Base-by-base conservation (phyloP, 1,140 invertebrate genomes). In the Harpegnathos saltator region DNA sequence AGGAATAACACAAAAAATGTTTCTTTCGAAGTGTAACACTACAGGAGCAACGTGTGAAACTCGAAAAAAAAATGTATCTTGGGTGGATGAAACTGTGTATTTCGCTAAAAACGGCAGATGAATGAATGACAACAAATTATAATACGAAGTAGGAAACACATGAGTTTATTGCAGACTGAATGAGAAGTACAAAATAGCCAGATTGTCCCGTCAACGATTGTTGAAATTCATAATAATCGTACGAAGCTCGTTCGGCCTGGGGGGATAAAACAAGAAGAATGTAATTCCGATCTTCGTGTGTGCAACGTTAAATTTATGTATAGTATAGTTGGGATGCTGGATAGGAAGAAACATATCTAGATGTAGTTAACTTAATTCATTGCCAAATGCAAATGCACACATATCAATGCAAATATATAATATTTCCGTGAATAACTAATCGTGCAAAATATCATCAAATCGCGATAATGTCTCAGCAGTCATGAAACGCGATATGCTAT, bases 171-270 rank as follows among this genome's bases (percentile, higher is more conserved):
- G 75, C 24, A 88, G 75, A 86, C 48, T 78, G 71, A 62, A 56
- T 73, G 52, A 71, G 81, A 66, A 85, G 84, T 87, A 89, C 80
- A 89, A 87, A 91, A 89, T 66, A 86, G 56, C 24, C 83, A 87
- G 82, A 90, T 90, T 69, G 87, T 89, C 56, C 72, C 52, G 56
- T 89, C 82, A 91, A 87, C 71, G 72, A 65, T 83, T 88, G 54
- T 74, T 92, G 86, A 93, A 91, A 69, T 87, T 90, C 88, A 89
- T 90, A 90, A 92, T 89, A 87, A 93, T 89, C 85, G 82, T 86
- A 89, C 81, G 88, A 89, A 93, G 87, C 85, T 92, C 89, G 85
- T 90, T 87, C 77, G 91, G 91, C 88, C 89, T 92, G 89, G 26
- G 75, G 84, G 38, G 80, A 83, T 69, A 90, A 91, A 92, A 91